Percentiles rank a stretch among this genome's conserved stretches.
phyloP scores from a whole-genome alignment of 2,888 invertebrate genomes.

The Oscheius sp. region DNA sequence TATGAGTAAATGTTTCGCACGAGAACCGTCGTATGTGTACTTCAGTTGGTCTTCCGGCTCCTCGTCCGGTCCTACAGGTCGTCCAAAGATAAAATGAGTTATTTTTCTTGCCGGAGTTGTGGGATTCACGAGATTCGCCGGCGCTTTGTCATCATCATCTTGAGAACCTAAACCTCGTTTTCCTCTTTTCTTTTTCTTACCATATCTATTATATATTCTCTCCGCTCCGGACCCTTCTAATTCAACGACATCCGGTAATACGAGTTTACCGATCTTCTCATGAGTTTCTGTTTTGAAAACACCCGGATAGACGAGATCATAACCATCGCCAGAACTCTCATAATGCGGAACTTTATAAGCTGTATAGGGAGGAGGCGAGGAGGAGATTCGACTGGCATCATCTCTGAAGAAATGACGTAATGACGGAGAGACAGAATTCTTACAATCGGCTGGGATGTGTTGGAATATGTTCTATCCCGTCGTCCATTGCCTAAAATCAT shows the following conservation, averaged over 20 bases:
- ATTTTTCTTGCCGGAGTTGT: slow-evolving; percentile 33
- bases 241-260: slow-evolving; percentile 57
- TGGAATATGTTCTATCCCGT: slow-evolving; percentile 31
- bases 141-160: slow-evolving; percentile 15
- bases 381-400: not conserved
- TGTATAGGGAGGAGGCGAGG: too few species aligned
- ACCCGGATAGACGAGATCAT: slow-evolving; percentile 42
- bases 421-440: not conserved
- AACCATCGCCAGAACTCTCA: slow-evolving; percentile 45
- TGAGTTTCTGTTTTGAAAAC: slow-evolving; percentile 44
- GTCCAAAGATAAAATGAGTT: slow-evolving; percentile 50
- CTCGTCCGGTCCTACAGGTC: slow-evolving; percentile 35
- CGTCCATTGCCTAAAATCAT: slow-evolving; percentile 24
- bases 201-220: slow-evolving; percentile 43
- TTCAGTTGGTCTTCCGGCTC: slow-evolving; percentile 43
- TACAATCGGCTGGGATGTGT: slow-evolving; percentile 4
- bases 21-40: slow-evolving; percentile 37
- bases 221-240: slow-evolving; percentile 48
- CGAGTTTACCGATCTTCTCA: slow-evolving; percentile 52
- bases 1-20: slow-evolving; percentile 51
- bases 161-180: not conserved
- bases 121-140: slow-evolving; percentile 27
- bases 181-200: slow-evolving; percentile 1
- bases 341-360: slow-evolving; percentile 39
- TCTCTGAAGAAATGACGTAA: not conserved